Evolutionary conservation across 2,113 vertebrate genomes (phyloP).

Genomic region (Rhynchopsitta pachyrhyncha): DNA sequence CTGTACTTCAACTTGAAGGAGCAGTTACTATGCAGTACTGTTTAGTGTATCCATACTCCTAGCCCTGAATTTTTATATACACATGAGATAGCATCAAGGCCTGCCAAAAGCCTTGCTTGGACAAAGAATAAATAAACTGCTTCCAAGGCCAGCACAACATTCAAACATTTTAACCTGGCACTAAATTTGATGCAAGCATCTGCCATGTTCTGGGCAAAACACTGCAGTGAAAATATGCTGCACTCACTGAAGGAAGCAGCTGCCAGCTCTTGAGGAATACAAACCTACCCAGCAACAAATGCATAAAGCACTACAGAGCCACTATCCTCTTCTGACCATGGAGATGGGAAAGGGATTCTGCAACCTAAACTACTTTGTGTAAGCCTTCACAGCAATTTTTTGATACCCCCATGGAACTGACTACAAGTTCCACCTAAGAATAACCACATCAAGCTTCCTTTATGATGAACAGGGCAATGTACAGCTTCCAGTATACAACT

Average conservation of each 20-base stretch:
- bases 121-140: neutral
- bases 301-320: neutral
- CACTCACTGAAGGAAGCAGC: neutral
- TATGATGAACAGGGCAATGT: neutral
- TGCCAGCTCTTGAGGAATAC: neutral
- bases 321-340: neutral
- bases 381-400: neutral
- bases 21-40: neutral
- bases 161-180: slow-evolving; percentile 26
- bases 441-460: neutral
- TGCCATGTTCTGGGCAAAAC: neutral
- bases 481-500: neutral
- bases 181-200: neutral
- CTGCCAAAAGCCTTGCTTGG: neutral
- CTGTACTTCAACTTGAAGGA: neutral
- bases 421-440: neutral
- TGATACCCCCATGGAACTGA: neutral
- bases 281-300: neutral
- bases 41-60: neutral
- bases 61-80: neutral
- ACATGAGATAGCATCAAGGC: neutral
- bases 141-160: neutral
- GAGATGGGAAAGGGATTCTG: neutral
- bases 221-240: neutral
- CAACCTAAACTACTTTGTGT: neutral